phyloP scores from a whole-genome alignment of 2,797 vertebrate genomes.

The Trematomus bernacchii region DNA sequence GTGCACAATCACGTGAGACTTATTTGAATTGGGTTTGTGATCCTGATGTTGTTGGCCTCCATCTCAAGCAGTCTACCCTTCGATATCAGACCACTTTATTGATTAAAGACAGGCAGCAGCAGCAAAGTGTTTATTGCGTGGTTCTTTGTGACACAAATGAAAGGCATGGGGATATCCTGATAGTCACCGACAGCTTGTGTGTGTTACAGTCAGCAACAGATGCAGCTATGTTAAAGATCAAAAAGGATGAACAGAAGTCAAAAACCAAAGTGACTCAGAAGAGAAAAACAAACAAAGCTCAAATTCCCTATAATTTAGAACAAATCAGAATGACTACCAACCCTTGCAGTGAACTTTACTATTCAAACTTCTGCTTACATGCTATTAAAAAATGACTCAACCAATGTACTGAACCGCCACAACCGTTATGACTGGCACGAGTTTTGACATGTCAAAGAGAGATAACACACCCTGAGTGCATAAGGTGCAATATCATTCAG shows the following conservation, averaged over 20 bases:
- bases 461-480: slow-evolving; percentile 1
- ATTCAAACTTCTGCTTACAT: background rate
- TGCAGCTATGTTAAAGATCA: slow-evolving; percentile 5
- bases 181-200: background rate
- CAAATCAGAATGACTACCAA: background rate
- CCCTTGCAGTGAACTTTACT: background rate
- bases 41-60: slow-evolving; percentile 30
- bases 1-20: background rate
- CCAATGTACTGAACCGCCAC: slow-evolving; percentile 25
- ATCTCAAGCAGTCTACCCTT: slow-evolving; percentile 23
- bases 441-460: slow-evolving; percentile 60
- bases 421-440: slow-evolving; percentile 23
- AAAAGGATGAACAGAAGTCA: slow-evolving; percentile 11
- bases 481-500: background rate
- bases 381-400: slow-evolving; percentile 8
- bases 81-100: slow-evolving; percentile 40
- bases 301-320: background rate
- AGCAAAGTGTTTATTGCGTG: slow-evolving; percentile 10
- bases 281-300: background rate
- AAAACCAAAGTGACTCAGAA: slow-evolving; percentile 22
- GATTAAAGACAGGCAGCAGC: slow-evolving; percentile 18
- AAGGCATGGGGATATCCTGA: slow-evolving; percentile 9
- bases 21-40: slow-evolving; percentile 21
- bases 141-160: slow-evolving; percentile 13
- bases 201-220: background rate